Evolutionary conservation across 30 jellyfish, hydroid and myxozoan genomes (phyloP).

Genomic region (Aurelia coerulea): DNA sequence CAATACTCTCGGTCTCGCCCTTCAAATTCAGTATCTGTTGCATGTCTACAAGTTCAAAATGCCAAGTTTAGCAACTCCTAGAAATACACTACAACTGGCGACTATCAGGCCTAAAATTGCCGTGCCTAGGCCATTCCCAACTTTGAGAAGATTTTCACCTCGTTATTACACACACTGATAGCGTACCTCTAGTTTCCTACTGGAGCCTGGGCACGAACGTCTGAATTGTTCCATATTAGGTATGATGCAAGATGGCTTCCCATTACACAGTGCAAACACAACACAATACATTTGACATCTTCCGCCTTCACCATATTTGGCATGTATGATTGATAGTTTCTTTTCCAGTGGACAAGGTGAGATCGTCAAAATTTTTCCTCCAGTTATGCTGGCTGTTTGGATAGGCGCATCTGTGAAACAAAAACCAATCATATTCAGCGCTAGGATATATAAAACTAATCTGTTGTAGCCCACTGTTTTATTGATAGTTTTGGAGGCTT

Average conservation of each 20-base stretch:
- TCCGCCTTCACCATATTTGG: conserved; percentile 72
- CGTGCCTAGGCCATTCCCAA: no score
- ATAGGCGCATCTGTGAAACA: conserved; percentile 41
- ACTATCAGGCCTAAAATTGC: no score
- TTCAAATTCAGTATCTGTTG: no score
- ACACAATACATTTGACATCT: conserved; percentile 76
- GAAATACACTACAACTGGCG: no score
- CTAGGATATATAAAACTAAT: no score
- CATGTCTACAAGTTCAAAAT: no score
- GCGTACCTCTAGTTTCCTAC: conserved; percentile 59
- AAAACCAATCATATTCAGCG: not conserved
- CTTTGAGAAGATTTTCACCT: no score
- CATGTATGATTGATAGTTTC: conserved; percentile 67
- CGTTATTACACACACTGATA: conserved; percentile 55
- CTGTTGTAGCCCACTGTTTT: no score
- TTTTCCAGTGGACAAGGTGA: conserved; percentile 67
- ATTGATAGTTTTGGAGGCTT: no score
- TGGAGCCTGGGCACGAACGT: conserved; percentile 79
- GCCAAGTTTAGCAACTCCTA: no score
- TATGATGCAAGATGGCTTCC: conserved; percentile 73
- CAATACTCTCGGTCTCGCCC: no score
- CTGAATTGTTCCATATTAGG: conserved; percentile 79
- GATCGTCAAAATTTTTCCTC: conserved; percentile 42
- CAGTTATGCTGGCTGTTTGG: conserved; percentile 36
- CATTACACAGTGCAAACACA: conserved; percentile 82